Base-by-base conservation (phyloP, 2,797 vertebrate genomes). In the Trichosurus vulpecula region DNA sequence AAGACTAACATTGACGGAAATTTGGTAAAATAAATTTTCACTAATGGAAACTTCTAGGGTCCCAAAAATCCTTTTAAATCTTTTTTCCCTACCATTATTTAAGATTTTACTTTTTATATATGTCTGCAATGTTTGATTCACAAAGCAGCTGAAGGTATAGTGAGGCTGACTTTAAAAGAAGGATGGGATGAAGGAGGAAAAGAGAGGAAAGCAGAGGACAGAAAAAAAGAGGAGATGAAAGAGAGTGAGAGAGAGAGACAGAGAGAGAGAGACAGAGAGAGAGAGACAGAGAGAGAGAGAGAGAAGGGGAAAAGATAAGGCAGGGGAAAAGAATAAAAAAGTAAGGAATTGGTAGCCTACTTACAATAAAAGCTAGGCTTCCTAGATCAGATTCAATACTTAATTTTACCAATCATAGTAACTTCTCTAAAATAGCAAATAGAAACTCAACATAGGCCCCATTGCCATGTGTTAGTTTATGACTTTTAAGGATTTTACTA, bases 401-500 rank as follows among this genome's bases (percentile, higher is more conserved):
- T 74, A 74, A 41, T 25, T 41, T 41, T 41, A 47, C 19, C 29
- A 81, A 47, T 41, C 19, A 81, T 47, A 41, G 6, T 25, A 81
- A 41, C 6, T 81, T 81, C 66, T 47, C 66, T 81, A 47, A 47
- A 81, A 41, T 74, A 74, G 16, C 5, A 81, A 25, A 25, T 81
- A 93, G 29, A 92, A 90, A 14, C 29, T 90, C n/a, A 19, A 25
- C 6, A 90, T 74, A 58, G 27, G 6, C 22, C 92, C 31, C 53
- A 47, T 74, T 51, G 35, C 2, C 30, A 87, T 52, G 89, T 47
- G 14, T 93, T 56, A 94, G 74, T 96, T 58, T 91, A 47, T 96
- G 30, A 94, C 96, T 96, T 96, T 92, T 58, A 90, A 94, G 92
- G 94, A 92, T 91, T 4, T 41, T 61, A n/a, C 66, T 92, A 90